phyloP scores from a whole-genome alignment of 1,140 invertebrate species.

The Drosophila chauvacae region DNA sequence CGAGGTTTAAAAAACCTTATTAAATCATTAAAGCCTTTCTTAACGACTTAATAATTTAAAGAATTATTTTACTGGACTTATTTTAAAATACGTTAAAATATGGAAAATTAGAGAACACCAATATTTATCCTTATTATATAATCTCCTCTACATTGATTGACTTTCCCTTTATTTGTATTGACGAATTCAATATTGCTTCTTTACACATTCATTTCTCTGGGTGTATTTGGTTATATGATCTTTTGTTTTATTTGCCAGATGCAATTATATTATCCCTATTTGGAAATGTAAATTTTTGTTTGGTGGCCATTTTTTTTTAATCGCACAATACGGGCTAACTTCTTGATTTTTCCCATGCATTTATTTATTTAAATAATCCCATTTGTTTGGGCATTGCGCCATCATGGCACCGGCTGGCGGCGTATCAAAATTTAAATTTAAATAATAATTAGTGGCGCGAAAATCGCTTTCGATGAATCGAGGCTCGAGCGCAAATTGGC shows the following conservation, averaged over 20 bases:
- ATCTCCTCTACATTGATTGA: no score
- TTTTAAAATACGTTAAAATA: neutral
- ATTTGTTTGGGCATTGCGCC: conserved; percentile 54
- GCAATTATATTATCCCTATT: conserved; percentile 44
- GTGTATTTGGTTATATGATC: neutral
- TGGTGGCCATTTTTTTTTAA: conserved; percentile 24
- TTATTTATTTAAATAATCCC: conserved; percentile 82
- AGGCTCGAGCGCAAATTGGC: conserved; percentile 61
- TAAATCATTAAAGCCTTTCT: neutral
- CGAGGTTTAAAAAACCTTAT: no score
- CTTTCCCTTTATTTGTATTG: neutral
- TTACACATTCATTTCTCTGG: conserved; percentile 7
- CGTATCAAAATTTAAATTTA: conserved; percentile 80
- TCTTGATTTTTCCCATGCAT: conserved; percentile 73
- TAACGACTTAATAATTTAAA: neutral
- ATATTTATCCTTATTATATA: no score
- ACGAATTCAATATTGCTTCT: neutral
- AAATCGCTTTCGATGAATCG: conserved; percentile 73
- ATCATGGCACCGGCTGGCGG: conserved; percentile 29
- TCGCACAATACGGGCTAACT: conserved; percentile 44
- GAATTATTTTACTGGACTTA: neutral
- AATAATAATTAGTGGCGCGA: conserved; percentile 79
- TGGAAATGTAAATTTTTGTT: conserved; percentile 45
- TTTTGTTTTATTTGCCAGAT: conserved; percentile 24
- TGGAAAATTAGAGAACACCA: neutral